Evolutionary conservation across 2,888 invertebrate genomes (phyloP).

Genomic region (Spatulosminthurus flaviceps): DNA sequence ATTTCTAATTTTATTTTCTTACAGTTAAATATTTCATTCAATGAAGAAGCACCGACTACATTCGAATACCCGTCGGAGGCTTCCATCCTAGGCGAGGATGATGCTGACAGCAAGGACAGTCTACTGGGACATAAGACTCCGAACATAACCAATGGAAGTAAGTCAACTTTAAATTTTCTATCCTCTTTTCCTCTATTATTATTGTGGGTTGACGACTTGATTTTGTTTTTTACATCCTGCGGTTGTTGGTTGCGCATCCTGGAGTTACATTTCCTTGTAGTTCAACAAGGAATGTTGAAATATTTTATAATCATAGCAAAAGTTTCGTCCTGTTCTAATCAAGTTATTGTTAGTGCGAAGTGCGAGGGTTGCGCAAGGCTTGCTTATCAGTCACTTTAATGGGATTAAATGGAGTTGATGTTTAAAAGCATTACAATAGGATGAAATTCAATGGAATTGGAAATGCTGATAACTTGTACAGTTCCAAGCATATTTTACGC

Average conservation of each 20-base stretch:
- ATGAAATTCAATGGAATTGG: too few species aligned
- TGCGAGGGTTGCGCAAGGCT: too few species aligned
- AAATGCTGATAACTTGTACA: too few species aligned
- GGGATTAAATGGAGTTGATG: too few species aligned
- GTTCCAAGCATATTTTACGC: not conserved
- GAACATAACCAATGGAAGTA: conserved; percentile 59
- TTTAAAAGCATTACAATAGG: too few species aligned
- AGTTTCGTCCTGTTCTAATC: too few species aligned
- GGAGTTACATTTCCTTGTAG: too few species aligned
- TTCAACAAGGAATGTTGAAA: too few species aligned
- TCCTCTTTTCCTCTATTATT: not conserved
- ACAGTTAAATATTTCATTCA: conserved; percentile 88
- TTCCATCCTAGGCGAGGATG: conserved; percentile 75
- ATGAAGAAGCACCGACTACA: conserved; percentile 85
- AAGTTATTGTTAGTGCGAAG: too few species aligned
- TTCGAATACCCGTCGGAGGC: conserved; percentile 95
- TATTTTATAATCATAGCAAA: too few species aligned
- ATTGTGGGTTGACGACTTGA: not conserved
- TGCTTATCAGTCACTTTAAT: too few species aligned
- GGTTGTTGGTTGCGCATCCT: not conserved
- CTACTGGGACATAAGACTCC: conserved; percentile 57
- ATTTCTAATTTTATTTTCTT: not conserved
- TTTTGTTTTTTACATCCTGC: not conserved
- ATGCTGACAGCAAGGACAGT: conserved; percentile 65
- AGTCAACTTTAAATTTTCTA: conserved; percentile 33